phyloP scores from a whole-genome alignment of 2,888 invertebrate genomes.

The Lapara coniferarum region DNA sequence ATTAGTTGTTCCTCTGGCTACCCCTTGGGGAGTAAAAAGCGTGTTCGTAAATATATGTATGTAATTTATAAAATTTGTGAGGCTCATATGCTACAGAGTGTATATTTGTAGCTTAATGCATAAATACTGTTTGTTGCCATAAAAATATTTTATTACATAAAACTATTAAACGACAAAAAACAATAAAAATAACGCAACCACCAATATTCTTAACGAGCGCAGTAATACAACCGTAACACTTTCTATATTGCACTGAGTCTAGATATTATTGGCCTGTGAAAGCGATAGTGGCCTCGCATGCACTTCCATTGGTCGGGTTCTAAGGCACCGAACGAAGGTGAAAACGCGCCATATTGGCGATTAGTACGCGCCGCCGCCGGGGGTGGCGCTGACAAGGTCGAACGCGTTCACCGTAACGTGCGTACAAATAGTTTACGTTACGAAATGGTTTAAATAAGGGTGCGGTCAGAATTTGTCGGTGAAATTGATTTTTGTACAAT shows the following conservation, averaged over 20 bases:
- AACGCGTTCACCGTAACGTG: conserved; percentile 48
- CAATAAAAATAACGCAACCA: neutral
- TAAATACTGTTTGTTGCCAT: neutral
- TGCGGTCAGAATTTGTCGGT: conserved; percentile 31
- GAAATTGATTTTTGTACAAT: conserved; percentile 35
- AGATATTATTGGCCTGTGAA: conserved; percentile 47
- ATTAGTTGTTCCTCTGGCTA: too few relatives aligned
- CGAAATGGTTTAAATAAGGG: conserved; percentile 49
- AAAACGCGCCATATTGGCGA: conserved; percentile 54
- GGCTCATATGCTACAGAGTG: too few relatives aligned
- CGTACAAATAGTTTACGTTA: conserved; percentile 48
- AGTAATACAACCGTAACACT: conserved; percentile 3
- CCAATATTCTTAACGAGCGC: neutral
- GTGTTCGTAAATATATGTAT: too few relatives aligned
- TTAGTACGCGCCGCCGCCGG: conserved; percentile 40
- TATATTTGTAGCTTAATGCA: neutral
- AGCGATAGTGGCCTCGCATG: conserved; percentile 64
- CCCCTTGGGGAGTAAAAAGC: too few relatives aligned
- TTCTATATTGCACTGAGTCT: conserved; percentile 12
- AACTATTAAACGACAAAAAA: neutral
- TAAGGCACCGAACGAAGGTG: conserved; percentile 54
- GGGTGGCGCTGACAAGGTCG: conserved; percentile 60
- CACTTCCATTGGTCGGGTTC: conserved; percentile 56
- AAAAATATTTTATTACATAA: neutral
- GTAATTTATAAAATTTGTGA: too few relatives aligned